These are phyloP conservation scores for Spicauda simplicius DNA, from an alignment of 2,888 invertebrate genomes.

Conservation along the genomic window DNA sequence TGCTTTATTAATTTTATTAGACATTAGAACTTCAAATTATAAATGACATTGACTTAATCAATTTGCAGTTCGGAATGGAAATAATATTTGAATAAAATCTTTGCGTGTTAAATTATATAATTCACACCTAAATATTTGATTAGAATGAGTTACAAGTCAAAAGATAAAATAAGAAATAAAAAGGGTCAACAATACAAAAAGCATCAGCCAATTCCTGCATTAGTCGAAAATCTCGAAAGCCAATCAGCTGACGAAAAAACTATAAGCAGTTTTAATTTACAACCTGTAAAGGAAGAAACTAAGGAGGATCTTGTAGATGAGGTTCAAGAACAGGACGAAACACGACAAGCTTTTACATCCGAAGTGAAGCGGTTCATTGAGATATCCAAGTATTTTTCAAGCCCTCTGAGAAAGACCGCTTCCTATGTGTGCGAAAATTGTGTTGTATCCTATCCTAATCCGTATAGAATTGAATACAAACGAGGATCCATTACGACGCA, in stretches of 20 bases:
- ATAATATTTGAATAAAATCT: neutral
- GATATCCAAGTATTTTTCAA: constrained; percentile 75
- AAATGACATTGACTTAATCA: neutral
- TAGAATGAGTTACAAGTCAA: constrained; percentile 16
- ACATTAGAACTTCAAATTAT: neutral
- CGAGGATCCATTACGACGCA: constrained; percentile 64
- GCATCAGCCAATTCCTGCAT: neutral
- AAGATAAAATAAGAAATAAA: constrained; percentile 1
- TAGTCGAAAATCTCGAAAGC: neutral
- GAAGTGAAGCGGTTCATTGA: constrained; percentile 72
- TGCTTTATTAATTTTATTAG: too few species aligned
- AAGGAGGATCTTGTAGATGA: constrained; percentile 53
- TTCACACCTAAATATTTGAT: neutral
- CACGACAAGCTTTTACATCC: constrained; percentile 56
- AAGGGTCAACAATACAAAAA: constrained; percentile 9
- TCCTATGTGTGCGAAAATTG: constrained; percentile 70
- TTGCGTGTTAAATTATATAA: neutral
- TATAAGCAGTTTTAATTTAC: constrained; percentile 13
- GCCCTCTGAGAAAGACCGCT: constrained; percentile 69
- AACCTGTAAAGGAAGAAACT: constrained; percentile 51
- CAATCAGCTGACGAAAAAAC: constrained; percentile 1
- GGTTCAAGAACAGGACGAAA: constrained; percentile 46
- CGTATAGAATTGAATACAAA: constrained; percentile 64
- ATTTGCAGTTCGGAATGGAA: neutral
- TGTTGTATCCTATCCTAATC: constrained; percentile 67